Percentiles rank a stretch among this genome's conserved stretches.
Evolutionary conservation across 1,140 invertebrate species (phyloP).

Genomic region (Drosophila kikkawai): DNA sequence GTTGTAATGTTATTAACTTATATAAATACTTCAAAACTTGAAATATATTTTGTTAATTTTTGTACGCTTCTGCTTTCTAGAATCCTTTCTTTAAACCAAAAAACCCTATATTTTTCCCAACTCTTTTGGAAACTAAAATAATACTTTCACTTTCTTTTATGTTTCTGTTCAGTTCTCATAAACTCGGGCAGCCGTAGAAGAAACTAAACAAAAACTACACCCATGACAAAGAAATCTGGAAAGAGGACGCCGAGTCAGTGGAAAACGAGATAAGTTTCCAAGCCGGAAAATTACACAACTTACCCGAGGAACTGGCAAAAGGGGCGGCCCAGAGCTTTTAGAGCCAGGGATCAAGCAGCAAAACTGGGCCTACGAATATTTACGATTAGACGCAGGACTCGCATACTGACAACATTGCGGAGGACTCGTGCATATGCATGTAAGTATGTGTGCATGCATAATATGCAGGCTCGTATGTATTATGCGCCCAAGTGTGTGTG

Average conservation of each 20-base stretch:
- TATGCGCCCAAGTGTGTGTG: constrained; percentile 2
- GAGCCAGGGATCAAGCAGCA: constrained; percentile 39
- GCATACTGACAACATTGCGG: constrained; percentile 37
- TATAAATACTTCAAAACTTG: neutral
- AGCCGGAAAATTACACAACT: constrained; percentile 57
- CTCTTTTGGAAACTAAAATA: neutral
- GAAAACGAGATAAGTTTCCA: constrained; percentile 27
- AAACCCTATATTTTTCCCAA: neutral
- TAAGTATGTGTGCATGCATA: constrained; percentile 28
- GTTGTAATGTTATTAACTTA: too few relatives aligned
- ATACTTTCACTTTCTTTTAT: neutral
- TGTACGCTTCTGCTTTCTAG: neutral
- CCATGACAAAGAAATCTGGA: constrained; percentile 22
- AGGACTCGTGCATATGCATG: constrained; percentile 46
- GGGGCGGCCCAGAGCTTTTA: neutral
- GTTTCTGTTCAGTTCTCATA: constrained; percentile 3
- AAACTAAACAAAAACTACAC: constrained; percentile 24
- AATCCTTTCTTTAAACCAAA: neutral
- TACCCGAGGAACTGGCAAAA: constrained; percentile 4
- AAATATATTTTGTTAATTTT: neutral
- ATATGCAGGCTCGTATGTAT: constrained; percentile 38
- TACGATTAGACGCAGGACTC: constrained; percentile 55
- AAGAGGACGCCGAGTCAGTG: constrained; percentile 11
- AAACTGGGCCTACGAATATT: constrained; percentile 58
- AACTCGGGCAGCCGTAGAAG: constrained; percentile 5